Conservation (phyloP, 92 coral and sea anemone genomes). For the Porites divaricata region DNA sequence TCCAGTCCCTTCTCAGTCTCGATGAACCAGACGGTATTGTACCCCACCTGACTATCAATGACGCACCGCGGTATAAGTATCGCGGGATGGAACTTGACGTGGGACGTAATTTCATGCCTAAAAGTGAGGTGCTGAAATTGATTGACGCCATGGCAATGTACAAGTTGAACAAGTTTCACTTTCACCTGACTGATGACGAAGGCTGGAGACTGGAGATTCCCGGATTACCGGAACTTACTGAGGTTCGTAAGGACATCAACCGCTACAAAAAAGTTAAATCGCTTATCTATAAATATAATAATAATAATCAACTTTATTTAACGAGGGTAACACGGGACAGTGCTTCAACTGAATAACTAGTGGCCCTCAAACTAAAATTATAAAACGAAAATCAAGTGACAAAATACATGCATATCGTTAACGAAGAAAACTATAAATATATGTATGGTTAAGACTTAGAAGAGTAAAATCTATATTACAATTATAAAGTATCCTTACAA, state of each 20-base stretch:
- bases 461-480: too few species aligned
- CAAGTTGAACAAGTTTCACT: slow-evolving; percentile 92
- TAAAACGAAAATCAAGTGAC: too few species aligned
- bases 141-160: slow-evolving; percentile 93
- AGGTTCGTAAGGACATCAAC: slow-evolving; percentile 35
- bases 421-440: too few species aligned
- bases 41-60: slow-evolving; percentile 70
- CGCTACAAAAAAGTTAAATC: too few species aligned
- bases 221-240: slow-evolving; percentile 85
- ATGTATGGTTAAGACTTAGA: too few species aligned
- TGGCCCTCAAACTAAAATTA: too few species aligned
- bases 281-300: too few species aligned
- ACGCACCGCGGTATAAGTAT: slow-evolving; percentile 88
- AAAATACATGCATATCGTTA: too few species aligned
- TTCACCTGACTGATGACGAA: slow-evolving; percentile 94
- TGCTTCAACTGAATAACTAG: too few species aligned
- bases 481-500: too few species aligned
- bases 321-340: too few species aligned
- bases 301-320: too few species aligned
- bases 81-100: slow-evolving; percentile 92
- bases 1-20: slow-evolving; percentile 83
- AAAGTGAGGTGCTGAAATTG: slow-evolving; percentile 77
- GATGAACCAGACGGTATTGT: slow-evolving; percentile 37
- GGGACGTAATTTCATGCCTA: slow-evolving; percentile 87
- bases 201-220: slow-evolving; percentile 98